Conservation (phyloP, 2,797 vertebrate genomes). For the Poeciliopsis paucimaculata region DNA sequence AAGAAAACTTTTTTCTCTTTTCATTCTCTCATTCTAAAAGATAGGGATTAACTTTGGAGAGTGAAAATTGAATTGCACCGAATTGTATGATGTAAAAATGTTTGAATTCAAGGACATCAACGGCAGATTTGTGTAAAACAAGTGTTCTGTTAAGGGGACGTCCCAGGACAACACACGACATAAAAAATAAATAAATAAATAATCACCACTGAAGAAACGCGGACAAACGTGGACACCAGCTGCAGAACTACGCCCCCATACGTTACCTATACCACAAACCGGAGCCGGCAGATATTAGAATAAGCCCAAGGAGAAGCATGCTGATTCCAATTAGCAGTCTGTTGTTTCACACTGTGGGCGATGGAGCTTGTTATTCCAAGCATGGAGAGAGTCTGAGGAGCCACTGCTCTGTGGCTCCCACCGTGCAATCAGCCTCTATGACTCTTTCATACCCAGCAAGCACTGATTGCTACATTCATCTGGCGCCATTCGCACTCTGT, state of each 20-base stretch:
- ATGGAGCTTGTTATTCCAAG: slow-evolving; percentile 78
- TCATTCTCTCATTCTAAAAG: not conserved
- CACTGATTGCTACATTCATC: slow-evolving; percentile 79
- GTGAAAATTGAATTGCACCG: not conserved
- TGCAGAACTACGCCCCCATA: slow-evolving; percentile 53
- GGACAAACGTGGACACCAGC: slow-evolving; percentile 44
- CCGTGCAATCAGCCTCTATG: slow-evolving; percentile 78
- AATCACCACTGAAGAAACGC: slow-evolving; percentile 15
- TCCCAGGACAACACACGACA: slow-evolving; percentile 7
- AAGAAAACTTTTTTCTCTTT: not conserved
- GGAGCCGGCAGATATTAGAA: slow-evolving; percentile 72
- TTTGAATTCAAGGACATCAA: not conserved
- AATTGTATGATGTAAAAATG: not conserved
- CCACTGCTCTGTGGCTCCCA: slow-evolving; percentile 66
- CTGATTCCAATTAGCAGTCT: slow-evolving; percentile 83
- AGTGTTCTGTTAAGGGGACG: not conserved
- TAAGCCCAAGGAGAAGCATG: slow-evolving; percentile 72
- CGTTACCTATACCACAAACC: slow-evolving; percentile 58
- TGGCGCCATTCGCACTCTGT: slow-evolving; percentile 56
- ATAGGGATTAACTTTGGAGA: not conserved
- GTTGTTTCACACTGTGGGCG: slow-evolving; percentile 79
- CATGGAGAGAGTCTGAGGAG: slow-evolving; percentile 76
- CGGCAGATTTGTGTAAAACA: slow-evolving; percentile 15
- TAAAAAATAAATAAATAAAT: too few relatives aligned
- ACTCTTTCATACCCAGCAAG: slow-evolving; percentile 70